Base-by-base conservation (phyloP, 2,113 vertebrate genomes). In the Cervus canadensis region DNA sequence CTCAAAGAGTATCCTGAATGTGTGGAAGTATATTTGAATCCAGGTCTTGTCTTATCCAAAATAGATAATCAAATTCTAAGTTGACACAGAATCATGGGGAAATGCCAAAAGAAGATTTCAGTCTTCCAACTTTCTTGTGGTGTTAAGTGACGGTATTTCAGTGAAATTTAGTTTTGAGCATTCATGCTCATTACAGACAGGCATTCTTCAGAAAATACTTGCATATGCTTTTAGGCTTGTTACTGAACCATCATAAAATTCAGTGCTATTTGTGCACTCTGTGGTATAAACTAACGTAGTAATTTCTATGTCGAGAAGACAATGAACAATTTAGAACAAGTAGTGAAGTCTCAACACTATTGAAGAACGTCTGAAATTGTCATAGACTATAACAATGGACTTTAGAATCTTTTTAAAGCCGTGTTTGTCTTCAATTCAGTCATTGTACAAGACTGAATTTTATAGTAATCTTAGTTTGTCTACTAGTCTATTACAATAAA, bases 141-240 rank as follows among this genome's bases (percentile, higher is more conserved):
- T 52, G 43, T 71, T 71, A 64, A 56, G 40, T 74, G 71, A 95
- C 74, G 79, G n/a, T 33, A 89, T 78, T 64, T 91, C n/a, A 93
- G 33, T 78, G 79, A 97, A 96, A 92, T 71, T 81, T 62, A 79
- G 52, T 95, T 96, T 94, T 40, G 57, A 91, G n/a, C 16, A 10
- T 48, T 13, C 19, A 21, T 43, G 15, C 13, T 15, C 12, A 40
- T 48, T 25, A 54, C 13, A 64, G 50, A 71, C 12, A n/a, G 33
- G 43, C 54, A 87, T 93, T 94, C 86, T 84, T 91, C 43, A 93
- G 43, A 93, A 97, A 97, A 92, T 43, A 54, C 64, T 97, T 84
- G 15, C 79, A 56, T 23, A 54, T 89, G 57, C 45, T 83, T 91
- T 83, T 56, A 82, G 14, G 17, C 28, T 95, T 91, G 28, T 52